A percentile compares a stretch with the other conserved stretches of the same genome.
Evolutionary conservation across 2,888 invertebrate genomes (phyloP).

Genomic region (Meandrusa payeni): DNA sequence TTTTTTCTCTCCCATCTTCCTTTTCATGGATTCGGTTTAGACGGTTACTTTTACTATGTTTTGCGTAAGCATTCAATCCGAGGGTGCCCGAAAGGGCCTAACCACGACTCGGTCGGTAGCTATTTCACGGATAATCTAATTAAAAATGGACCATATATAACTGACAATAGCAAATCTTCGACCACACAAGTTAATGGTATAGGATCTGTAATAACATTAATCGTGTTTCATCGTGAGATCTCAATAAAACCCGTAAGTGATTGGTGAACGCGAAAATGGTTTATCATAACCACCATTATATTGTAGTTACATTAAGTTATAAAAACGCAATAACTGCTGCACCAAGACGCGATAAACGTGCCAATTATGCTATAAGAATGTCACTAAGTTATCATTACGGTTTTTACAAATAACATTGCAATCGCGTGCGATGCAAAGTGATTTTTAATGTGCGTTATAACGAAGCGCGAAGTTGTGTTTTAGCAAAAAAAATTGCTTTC

Average conservation of each 20-base stretch:
- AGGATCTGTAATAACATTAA: slow-evolving; percentile 4
- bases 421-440: slow-evolving; percentile 24
- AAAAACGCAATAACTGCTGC: slow-evolving; percentile 17
- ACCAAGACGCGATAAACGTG: slow-evolving; percentile 11
- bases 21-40: too few species aligned
- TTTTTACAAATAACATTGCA: slow-evolving; percentile 14
- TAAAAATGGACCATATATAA: too few species aligned
- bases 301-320: slow-evolving; percentile 8
- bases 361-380: slow-evolving; percentile 20
- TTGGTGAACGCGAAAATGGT: slow-evolving; percentile 1
- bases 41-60: too few species aligned
- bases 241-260: slow-evolving; percentile 8
- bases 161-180: neutral
- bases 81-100: too few species aligned
- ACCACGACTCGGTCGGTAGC: too few species aligned
- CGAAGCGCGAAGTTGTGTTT: slow-evolving; percentile 23
- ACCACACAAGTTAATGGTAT: slow-evolving; percentile 5
- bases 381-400: slow-evolving; percentile 21
- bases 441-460: slow-evolving; percentile 24
- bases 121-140: too few species aligned
- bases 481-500: slow-evolving; percentile 14
- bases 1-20: too few species aligned
- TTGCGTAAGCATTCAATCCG: too few species aligned
- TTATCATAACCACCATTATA: slow-evolving; percentile 11
- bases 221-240: slow-evolving; percentile 2